These are phyloP conservation scores for Sardina pilchardus DNA, from an alignment of 2,113 vertebrate species.

Conservation along the genomic window DNA sequence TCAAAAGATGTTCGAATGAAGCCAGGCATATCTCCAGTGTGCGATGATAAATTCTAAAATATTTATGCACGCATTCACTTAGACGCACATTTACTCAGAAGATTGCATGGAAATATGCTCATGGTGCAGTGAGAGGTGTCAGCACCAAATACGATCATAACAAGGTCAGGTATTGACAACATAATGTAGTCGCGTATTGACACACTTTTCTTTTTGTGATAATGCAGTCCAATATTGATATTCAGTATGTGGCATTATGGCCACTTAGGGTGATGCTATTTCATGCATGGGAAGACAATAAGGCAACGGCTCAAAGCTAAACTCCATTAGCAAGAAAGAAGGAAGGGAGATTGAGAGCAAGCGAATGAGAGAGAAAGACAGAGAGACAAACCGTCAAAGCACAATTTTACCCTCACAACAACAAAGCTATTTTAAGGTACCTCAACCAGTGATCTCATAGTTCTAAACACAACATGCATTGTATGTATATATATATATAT, in stretches of 20 bases:
- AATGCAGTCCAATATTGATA: constrained; percentile 15
- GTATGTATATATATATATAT: too few species aligned
- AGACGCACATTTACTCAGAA: not conserved
- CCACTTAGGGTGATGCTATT: constrained; percentile 11
- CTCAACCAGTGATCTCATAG: not conserved
- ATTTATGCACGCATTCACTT: not conserved
- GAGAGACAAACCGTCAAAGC: not conserved
- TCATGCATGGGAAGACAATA: constrained; percentile 1
- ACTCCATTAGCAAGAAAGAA: not conserved
- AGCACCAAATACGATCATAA: constrained; percentile 6
- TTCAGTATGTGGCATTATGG: not conserved
- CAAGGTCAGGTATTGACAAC: constrained; percentile 11
- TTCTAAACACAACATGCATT: too few species aligned
- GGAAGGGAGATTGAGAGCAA: not conserved
- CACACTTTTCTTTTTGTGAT: not conserved
- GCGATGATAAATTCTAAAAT: not conserved
- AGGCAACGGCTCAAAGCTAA: not conserved
- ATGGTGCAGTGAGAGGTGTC: not conserved
- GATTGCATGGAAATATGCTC: not conserved
- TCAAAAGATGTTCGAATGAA: not conserved
- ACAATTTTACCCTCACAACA: not conserved
- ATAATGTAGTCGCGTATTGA: not conserved
- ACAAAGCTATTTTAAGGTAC: not conserved
- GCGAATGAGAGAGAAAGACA: not conserved
- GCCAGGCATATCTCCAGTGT: not conserved